These are phyloP conservation scores for Plumapathes pennacea DNA, from an alignment of 92 coral and sea anemone genomes.

Conservation along the genomic window DNA sequence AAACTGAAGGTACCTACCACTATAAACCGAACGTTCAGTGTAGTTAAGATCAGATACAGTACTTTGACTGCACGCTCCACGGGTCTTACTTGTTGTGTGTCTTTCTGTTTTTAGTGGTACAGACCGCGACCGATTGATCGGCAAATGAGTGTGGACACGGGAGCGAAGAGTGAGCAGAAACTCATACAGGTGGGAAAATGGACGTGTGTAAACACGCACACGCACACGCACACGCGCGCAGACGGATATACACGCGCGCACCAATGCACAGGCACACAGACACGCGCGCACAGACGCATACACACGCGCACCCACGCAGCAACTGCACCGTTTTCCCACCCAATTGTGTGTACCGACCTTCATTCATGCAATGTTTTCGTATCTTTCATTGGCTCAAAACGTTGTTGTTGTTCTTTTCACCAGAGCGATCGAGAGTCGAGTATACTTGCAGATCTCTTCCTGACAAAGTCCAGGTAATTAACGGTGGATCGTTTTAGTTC, in stretches of 20 bases:
- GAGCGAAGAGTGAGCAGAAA: slow-evolving; percentile 80
- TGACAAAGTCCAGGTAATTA: slow-evolving; percentile 84
- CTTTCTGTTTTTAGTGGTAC: slow-evolving; percentile 71
- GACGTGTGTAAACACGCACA: too few species aligned
- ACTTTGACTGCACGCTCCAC: too few species aligned
- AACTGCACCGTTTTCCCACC: too few species aligned
- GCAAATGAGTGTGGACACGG: slow-evolving; percentile 44
- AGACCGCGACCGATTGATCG: slow-evolving; percentile 44
- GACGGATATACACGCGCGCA: too few species aligned
- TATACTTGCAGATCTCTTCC: slow-evolving; percentile 88
- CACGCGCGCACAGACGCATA: too few species aligned
- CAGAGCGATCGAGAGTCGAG: slow-evolving; percentile 95
- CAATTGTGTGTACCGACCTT: not conserved
- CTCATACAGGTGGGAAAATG: slow-evolving; percentile 92
- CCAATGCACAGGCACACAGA: too few species aligned
- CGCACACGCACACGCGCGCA: too few species aligned
- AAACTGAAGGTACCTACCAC: slow-evolving; percentile 49
- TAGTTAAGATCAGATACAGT: too few species aligned
- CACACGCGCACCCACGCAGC: too few species aligned
- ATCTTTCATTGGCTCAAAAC: not conserved
- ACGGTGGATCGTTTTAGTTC: not conserved
- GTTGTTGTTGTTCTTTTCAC: too few species aligned
- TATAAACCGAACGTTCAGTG: not conserved
- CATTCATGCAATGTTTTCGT: not conserved
- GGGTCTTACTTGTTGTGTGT: not conserved